Evolutionary conservation across 2,888 invertebrate species (phyloP).

Genomic region (Sclerodermus sp.): DNA sequence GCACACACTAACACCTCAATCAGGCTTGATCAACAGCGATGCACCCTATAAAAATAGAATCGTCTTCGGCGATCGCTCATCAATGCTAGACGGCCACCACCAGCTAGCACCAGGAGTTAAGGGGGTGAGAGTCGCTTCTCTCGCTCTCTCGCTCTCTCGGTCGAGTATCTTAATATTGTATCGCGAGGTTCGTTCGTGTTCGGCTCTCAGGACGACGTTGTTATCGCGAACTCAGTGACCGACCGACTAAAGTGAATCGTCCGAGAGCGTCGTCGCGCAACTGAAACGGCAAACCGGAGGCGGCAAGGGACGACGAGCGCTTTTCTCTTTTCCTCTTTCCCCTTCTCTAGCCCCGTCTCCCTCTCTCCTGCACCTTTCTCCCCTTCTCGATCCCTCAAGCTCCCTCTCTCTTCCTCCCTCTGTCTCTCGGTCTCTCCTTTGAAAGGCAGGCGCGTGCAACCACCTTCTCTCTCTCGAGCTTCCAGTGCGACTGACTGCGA

Average conservation of each 20-base stretch:
- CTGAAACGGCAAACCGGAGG: constrained; percentile 48
- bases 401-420: constrained; percentile 15
- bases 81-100: no score
- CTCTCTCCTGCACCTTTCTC: constrained; percentile 8
- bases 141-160: no score
- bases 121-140: not conserved
- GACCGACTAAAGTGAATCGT: constrained; percentile 32
- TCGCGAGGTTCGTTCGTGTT: no score
- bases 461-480: constrained; percentile 51
- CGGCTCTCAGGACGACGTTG: no score
- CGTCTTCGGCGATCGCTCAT: no score
- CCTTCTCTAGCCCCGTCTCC: constrained; percentile 4
- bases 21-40: no score
- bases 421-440: constrained; percentile 34
- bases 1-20: no score
- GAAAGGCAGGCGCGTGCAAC: constrained; percentile 59
- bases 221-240: constrained; percentile 31
- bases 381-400: constrained; percentile 10
- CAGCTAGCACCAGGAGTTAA: no score
- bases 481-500: constrained; percentile 53
- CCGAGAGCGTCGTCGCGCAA: constrained; percentile 46
- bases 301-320: constrained; percentile 29
- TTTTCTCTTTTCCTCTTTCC: constrained; percentile 16
- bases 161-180: no score
- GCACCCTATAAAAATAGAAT: no score